Evolutionary conservation across 1,140 invertebrate genomes (phyloP), one percentile per base, ranked within the genome.

Genomic region (Drosophila asahinai): DNA sequence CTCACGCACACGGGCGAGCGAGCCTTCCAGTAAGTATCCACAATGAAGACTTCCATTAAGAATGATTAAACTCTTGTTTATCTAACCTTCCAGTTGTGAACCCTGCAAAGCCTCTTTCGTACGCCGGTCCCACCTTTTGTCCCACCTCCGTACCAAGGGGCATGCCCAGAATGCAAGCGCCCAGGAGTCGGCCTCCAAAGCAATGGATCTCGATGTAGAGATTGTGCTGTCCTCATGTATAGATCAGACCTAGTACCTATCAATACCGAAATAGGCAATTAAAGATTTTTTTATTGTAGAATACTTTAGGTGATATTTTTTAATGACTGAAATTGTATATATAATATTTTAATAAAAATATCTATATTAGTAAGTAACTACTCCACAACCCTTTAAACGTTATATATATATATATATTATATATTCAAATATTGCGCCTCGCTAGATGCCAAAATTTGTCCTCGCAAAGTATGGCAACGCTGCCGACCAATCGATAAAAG

Each of bases 1-100:
- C 95, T 99, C 77, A 99, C 99, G 92, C 99, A 99, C 94, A 95
- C 99, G 60, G 98, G 98, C 79, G 98, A 99, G 7, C 77, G 84
- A 3, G 65, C 81, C 6, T 89, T 90, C 38, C 84, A 84, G 84
- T 89, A 17, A 68, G 83, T 67, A 59, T 19, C 0, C 6, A 6
- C 17, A 19, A 15, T 3, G 12, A 15, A n/a, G 7, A 7, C 4
- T 14, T 19, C 2, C 25, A 15, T 15, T 22, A n/a, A 25, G 14
- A 2, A 8, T 22, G 2, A 36, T 12, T 43, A 40, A 17, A n/a
- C 5, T 30, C 0, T 5, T 48, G 12, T n/a, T 5, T n/a, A 27
- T 49, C 40, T 27, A 70, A 75, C 11, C 76, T 45, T 52, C 40
- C 43, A 89, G 84, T 15, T 89, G 84, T 25, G 86, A 84, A 0